Evolutionary conservation across 2,888 invertebrate genomes (phyloP), one percentile per base, ranked within the genome.

Genomic region (Glyphotaelius pellucidus): DNA sequence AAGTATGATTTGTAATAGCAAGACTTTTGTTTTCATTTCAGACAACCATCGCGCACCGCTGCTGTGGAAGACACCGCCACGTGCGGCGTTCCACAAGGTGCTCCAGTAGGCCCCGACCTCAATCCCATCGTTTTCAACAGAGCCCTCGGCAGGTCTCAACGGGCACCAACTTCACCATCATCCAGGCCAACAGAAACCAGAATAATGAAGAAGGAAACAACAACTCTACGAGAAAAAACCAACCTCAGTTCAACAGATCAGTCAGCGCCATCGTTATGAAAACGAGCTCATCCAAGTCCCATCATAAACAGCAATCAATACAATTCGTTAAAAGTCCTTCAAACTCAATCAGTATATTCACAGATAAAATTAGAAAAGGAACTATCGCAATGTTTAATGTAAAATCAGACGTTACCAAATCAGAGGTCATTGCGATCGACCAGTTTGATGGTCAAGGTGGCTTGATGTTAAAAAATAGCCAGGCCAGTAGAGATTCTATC

Each of bases 21-120:
- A 52, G 7, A 5, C 4, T 67, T 9, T 67, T 25, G 7, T 25
- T n/a, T 1, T 67, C 67, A n/a, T 67, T 67, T 67, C 94, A 96
- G 96, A 94, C 94, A 87, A 96, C 96, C 94, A 94, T 96, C 92
- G 95, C 95, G 5, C 95, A 95, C 92, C 94, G 95, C 67, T 95
- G 95, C 94, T 94, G 94, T 89, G 92, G 95, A 89, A 94, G 94
- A 91, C 90, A 92, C 89, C 93, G 93, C 87, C 42, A 93, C 92
- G 31, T 86, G 19, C 85, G 90, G 25, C 80, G 89, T 30, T 88
- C 91, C 25, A 91, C 94, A 93, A 91, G 94, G 94, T 89, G 94
- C 94, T 90, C 94, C 92, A 32, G 94, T 94, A 35, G 93, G 94
- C 25, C 93, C 92, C 19, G 91, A 1, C 92, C 93, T 93, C 92